These are phyloP conservation scores for Mesembrinibis cayennensis DNA, from an alignment of 2,113 vertebrate species.

Conservation along the genomic window DNA sequence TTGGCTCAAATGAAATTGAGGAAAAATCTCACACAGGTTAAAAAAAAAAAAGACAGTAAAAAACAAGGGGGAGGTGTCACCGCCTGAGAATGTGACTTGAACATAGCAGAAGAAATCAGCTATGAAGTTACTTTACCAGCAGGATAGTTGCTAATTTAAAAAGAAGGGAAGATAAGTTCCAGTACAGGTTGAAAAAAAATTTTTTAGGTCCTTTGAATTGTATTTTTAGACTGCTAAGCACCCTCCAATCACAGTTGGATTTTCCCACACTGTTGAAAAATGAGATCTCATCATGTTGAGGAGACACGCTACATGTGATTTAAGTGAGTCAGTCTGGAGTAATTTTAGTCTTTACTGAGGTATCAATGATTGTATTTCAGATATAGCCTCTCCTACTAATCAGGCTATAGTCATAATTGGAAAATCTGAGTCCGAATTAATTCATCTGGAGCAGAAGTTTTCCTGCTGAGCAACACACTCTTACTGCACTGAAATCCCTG, in stretches of 20 bases:
- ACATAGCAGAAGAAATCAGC: neutral
- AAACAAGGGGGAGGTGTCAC: accelerated
- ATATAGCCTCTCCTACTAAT: neutral
- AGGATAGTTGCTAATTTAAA: neutral
- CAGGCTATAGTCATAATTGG: neutral
- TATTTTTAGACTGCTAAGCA: neutral
- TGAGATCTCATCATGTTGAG: neutral
- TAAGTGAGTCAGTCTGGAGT: neutral
- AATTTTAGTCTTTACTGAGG: neutral
- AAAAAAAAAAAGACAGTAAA: neutral
- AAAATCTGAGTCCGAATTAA: neutral
- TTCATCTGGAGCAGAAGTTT: neutral
- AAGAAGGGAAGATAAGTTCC: neutral
- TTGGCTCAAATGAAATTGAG: neutral
- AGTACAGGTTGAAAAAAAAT: neutral
- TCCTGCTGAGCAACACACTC: neutral
- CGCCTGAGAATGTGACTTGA: neutral
- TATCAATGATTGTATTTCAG: neutral
- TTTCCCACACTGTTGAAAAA: neutral
- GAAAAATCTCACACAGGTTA: neutral
- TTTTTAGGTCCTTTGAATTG: neutral
- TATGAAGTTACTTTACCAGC: neutral
- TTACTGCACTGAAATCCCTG: neutral
- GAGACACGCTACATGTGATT: neutral
- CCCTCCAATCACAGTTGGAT: neutral